These are phyloP conservation scores for Mellivora capensis DNA, from an alignment of 2,113 vertebrate species.

Conservation along the genomic window DNA sequence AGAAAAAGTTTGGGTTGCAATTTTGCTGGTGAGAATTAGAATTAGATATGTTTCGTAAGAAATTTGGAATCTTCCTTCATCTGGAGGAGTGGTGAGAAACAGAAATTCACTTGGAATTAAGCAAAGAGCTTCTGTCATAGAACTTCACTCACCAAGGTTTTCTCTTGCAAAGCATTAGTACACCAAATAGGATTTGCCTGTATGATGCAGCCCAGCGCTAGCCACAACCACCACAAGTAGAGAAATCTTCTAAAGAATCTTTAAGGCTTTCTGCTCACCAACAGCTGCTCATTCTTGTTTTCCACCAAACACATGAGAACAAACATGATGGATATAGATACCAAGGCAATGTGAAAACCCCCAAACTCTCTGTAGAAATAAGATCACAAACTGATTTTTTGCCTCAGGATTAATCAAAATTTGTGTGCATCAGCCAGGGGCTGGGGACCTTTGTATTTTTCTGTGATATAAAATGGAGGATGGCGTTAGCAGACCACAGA, in stretches of 20 bases:
- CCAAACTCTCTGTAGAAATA: background rate
- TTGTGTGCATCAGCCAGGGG: background rate
- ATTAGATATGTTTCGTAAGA: background rate
- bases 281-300: conserved; percentile 9
- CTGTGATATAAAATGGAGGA: background rate
- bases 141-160: conserved; percentile 37
- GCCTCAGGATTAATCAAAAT: background rate
- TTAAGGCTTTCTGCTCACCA: background rate
- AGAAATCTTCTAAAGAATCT: background rate
- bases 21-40: background rate
- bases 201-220: background rate
- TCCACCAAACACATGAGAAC: conserved; percentile 47
- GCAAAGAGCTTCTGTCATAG: background rate
- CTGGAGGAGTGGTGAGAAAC: background rate
- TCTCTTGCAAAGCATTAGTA: conserved; percentile 52
- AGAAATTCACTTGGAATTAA: background rate
- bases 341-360: background rate
- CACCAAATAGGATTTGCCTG: conserved; percentile 67
- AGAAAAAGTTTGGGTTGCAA: background rate
- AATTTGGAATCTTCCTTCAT: background rate
- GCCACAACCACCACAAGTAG: background rate
- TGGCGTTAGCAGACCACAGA: background rate
- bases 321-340: background rate
- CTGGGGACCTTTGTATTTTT: background rate
- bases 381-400: background rate